phyloP scores from a whole-genome alignment of 2,797 vertebrate species.

The Liasis olivaceus region DNA sequence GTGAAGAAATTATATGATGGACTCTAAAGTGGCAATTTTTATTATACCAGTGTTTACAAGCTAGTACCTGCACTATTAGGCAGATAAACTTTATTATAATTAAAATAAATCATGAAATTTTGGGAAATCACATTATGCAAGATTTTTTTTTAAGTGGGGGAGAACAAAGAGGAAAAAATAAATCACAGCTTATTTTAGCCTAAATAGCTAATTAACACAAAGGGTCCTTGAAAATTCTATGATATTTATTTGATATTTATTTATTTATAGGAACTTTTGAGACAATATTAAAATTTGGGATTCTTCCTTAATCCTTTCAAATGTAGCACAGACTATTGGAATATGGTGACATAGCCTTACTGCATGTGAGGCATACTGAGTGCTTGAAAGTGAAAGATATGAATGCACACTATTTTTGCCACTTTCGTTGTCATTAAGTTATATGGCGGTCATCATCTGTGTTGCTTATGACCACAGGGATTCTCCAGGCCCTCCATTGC shows the following conservation, averaged over 20 bases:
- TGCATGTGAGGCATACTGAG: not conserved
- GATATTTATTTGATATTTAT: not conserved
- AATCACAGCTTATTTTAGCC: not conserved
- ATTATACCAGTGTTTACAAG: not conserved
- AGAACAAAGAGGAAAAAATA: not conserved
- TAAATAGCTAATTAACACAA: not conserved
- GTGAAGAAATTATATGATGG: not conserved
- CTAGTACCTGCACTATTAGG: not conserved
- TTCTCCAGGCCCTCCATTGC: not conserved
- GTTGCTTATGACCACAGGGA: not conserved
- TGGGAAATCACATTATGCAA: not conserved
- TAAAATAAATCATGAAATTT: not conserved
- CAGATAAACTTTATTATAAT: not conserved
- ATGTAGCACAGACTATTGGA: not conserved
- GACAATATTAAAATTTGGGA: not conserved
- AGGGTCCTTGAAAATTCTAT: not conserved
- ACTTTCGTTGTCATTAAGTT: not conserved
- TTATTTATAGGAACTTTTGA: not conserved
- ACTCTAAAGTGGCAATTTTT: not conserved
- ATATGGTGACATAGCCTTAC: not conserved
- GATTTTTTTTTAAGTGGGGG: not conserved
- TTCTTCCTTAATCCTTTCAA: not conserved
- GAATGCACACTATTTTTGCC: not conserved
- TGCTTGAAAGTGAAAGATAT: not conserved
- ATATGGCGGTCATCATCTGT: not conserved